phyloP scores from a whole-genome alignment of 2,797 vertebrate species.

The Helostoma temminkii region DNA sequence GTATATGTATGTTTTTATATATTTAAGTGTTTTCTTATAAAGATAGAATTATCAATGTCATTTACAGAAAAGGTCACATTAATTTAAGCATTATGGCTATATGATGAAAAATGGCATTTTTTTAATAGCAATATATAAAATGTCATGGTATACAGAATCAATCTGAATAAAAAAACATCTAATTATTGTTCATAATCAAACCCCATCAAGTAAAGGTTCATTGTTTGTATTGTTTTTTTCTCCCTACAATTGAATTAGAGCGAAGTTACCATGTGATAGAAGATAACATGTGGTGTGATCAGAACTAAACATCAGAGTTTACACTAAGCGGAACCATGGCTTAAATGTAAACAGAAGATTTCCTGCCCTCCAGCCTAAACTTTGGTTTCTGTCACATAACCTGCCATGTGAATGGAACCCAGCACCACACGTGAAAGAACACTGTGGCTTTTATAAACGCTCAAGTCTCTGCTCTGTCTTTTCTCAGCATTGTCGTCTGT shows the following conservation, averaged over 20 bases:
- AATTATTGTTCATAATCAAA: neutral
- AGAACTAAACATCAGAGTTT: slow-evolving; percentile 37
- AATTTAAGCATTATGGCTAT: neutral
- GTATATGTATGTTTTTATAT: too few species aligned
- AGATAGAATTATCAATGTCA: slow-evolving; percentile 22
- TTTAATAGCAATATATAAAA: neutral
- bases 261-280: slow-evolving; percentile 33
- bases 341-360: slow-evolving; percentile 58
- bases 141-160: neutral
- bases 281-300: slow-evolving; percentile 19
- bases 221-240: slow-evolving; percentile 1
- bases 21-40: too few species aligned
- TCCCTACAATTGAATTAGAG: slow-evolving; percentile 2
- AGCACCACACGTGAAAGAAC: slow-evolving; percentile 22
- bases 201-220: too few species aligned
- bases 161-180: neutral
- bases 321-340: slow-evolving; percentile 29
- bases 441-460: slow-evolving; percentile 21
- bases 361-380: slow-evolving; percentile 45
- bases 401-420: slow-evolving; percentile 31
- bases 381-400: slow-evolving; percentile 55
- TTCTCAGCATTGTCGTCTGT: slow-evolving; percentile 17
- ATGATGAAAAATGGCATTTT: neutral
- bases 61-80: slow-evolving; percentile 22
- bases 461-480: slow-evolving; percentile 29